Base-by-base conservation (phyloP, 1,140 invertebrate genomes). In the Heliconius hewitsoni region DNA sequence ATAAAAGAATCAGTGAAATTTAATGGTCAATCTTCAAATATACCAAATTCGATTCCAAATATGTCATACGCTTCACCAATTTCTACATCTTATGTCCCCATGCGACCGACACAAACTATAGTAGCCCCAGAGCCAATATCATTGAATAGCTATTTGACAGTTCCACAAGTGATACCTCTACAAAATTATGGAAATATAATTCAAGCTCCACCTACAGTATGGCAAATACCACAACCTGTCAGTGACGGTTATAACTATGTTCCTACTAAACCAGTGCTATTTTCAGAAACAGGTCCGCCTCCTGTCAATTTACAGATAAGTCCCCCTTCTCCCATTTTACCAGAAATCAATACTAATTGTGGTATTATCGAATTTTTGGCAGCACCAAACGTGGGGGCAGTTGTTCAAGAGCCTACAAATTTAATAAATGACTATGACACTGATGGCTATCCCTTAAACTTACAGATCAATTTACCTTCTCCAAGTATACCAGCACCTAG, bases 381-480 rank as follows among this genome's bases (percentile, higher is more conserved):
- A 23, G 19, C 30, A n/a, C n/a, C 71, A 27, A 78, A 77, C 57
- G 27, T 46, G 46, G 71, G n/a, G 18, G 71, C 55, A 8, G 8
- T 79, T 37, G n/a, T n/a, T 75, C 60, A 71, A 9, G 55, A 77
- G n/a, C n/a, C 73, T 9, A 73, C 66, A 9, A 8, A 78, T 8
- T n/a, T 77, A 37, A 72, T 74, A 55, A 81, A 55, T 75, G 73
- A 50, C 46, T 76, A 72, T 30, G 73, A 50, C 55, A 74, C 66
- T 52, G 77, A 74, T n/a, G 78, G 74, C 8, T 70, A 75, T 18
- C 84, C 88, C 1, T 27, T 87, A 19, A 86, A 78, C 78, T 76
- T 90, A 39, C 84, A 90, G 84, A 85, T 90, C 34, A 90, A 86
- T 80, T 52, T 87, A n/a, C 86, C 89, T 27, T 50, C 84, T n/a